These are phyloP conservation scores for Pyrrhura leucotis DNA, from an alignment of 2,797 vertebrate genomes.

Conservation along the genomic window DNA sequence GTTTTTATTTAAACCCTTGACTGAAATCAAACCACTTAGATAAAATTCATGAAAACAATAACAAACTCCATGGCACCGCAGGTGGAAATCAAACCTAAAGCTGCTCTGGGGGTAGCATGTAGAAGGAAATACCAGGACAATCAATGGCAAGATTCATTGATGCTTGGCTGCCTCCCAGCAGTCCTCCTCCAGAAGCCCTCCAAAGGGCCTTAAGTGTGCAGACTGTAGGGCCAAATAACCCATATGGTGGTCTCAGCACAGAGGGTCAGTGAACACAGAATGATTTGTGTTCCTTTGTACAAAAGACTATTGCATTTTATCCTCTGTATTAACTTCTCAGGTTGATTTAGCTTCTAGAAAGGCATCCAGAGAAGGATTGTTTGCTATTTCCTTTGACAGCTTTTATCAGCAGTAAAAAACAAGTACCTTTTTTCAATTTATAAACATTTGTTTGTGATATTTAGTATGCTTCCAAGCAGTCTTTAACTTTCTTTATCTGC, in stretches of 20 bases:
- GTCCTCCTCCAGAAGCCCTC: not conserved
- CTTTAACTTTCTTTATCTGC: not conserved
- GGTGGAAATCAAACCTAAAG: not conserved
- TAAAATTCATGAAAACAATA: not conserved
- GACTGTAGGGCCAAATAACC: not conserved
- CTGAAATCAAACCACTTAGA: not conserved
- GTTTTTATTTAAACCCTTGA: not conserved
- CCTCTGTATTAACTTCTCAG: not conserved
- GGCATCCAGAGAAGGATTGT: not conserved
- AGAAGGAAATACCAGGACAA: not conserved
- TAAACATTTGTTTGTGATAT: not conserved
- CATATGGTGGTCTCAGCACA: not conserved
- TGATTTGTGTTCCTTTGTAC: not conserved
- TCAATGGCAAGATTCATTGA: not conserved
- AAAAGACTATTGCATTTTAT: not conserved
- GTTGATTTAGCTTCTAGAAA: not conserved
- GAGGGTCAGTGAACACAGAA: not conserved
- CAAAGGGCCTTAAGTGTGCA: not conserved
- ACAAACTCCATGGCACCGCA: not conserved
- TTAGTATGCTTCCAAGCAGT: not conserved
- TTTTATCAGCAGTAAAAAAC: not conserved
- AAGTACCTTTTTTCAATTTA: not conserved
- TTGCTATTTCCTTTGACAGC: not conserved
- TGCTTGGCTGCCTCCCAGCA: not conserved
- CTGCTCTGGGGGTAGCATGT: not conserved